Conservation (phyloP, 2,113 vertebrate species). For the Laticauda colubrina region DNA sequence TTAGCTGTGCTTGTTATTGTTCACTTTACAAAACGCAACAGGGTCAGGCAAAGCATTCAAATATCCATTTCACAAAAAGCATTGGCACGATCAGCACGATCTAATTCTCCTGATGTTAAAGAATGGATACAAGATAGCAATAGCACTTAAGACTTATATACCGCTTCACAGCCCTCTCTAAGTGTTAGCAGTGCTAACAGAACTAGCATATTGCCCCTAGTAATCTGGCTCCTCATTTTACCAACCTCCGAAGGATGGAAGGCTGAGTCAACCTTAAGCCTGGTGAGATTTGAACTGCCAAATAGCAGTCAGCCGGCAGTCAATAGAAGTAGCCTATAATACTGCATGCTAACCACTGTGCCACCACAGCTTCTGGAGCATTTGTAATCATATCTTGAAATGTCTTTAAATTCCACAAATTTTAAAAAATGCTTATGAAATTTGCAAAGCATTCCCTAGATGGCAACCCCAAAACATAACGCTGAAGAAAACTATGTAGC, state of each 20-base stretch:
- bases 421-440: neutral
- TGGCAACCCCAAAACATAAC: neutral
- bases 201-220: no score
- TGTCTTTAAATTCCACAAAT: neutral
- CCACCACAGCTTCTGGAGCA: no score
- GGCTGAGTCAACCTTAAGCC: no score
- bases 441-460: neutral
- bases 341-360: no score
- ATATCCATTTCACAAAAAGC: neutral
- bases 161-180: no score
- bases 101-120: neutral
- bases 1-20: slow-evolving; percentile 36
- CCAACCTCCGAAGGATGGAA: no score
- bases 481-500: neutral
- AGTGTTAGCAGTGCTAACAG: no score
- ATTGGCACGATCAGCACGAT: neutral
- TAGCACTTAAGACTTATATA: no score
- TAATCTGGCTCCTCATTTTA: no score
- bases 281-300: no score
- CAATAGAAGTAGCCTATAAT: no score
- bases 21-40: neutral
- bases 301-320: no score
- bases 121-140: neutral
- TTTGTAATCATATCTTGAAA: neutral
- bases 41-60: neutral